phyloP scores from a whole-genome alignment of 2,888 invertebrate genomes.

The Smittia aterrima region DNA sequence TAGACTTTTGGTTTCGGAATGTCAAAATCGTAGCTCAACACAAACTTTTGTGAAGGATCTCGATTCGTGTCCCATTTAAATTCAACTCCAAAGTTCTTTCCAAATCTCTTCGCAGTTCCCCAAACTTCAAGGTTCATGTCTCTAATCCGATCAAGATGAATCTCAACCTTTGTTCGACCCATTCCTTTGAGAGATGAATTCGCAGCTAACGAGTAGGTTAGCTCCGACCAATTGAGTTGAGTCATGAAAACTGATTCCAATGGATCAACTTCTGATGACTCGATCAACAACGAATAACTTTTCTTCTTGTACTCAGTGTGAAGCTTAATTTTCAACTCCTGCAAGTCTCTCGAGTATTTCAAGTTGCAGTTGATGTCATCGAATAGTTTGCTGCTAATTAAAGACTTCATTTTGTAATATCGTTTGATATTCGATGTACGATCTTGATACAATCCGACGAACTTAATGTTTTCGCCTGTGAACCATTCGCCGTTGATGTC shows the following conservation, averaged over 20 bases:
- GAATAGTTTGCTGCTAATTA: slow-evolving; percentile 72
- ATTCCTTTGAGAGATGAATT: slow-evolving; percentile 56
- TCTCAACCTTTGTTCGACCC: slow-evolving; percentile 65
- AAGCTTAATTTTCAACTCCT: slow-evolving; percentile 65
- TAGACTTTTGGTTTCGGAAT: slow-evolving; percentile 62
- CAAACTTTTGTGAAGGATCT: slow-evolving; percentile 72
- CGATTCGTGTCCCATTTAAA: slow-evolving; percentile 85
- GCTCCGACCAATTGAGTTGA: slow-evolving; percentile 65
- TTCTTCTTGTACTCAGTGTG: slow-evolving; percentile 63
- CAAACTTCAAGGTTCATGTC: slow-evolving; percentile 70
- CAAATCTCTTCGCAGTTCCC: slow-evolving; percentile 59
- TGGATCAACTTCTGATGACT: slow-evolving; percentile 61
- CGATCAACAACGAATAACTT: slow-evolving; percentile 65
- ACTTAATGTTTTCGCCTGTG: slow-evolving; percentile 63
- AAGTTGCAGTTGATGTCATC: slow-evolving; percentile 65
- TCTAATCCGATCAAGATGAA: slow-evolving; percentile 75
- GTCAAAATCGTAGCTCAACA: slow-evolving; percentile 58
- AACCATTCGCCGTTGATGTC: slow-evolving; percentile 77
- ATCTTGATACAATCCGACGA: slow-evolving; percentile 73
- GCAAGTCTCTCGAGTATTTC: slow-evolving; percentile 66
- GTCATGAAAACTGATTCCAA: slow-evolving; percentile 64
- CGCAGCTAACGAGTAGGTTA: slow-evolving; percentile 66
- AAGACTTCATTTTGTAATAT: slow-evolving; percentile 66
- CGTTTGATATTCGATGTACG: slow-evolving; percentile 64
- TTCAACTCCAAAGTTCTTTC: slow-evolving; percentile 68